Evolutionary conservation across 2,888 invertebrate species (phyloP).

Genomic region (Heliconius sara): DNA sequence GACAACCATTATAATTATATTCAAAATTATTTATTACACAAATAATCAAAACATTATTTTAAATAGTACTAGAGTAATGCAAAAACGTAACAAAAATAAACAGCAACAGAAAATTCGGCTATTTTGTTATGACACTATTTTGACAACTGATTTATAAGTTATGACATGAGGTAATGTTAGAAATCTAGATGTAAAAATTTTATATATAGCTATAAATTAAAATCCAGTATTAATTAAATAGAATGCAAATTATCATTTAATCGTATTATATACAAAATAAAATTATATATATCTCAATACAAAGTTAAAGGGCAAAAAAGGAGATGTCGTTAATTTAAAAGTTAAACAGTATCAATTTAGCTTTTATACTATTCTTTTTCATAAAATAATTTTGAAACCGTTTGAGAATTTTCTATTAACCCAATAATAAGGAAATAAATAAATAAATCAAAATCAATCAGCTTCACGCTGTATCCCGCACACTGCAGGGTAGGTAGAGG

Average conservation of each 20-base stretch:
- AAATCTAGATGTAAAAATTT: background rate
- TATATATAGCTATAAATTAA: no score
- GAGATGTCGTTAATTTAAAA: background rate
- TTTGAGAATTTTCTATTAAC: background rate
- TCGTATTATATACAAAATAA: no score
- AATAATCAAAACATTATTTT: constrained; percentile 10
- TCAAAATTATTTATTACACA: background rate
- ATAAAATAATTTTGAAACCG: background rate
- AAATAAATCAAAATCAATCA: no score
- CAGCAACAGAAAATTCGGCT: constrained; percentile 7
- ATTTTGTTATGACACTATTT: constrained; percentile 22
- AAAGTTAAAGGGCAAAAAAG: no score
- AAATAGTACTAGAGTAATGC: background rate
- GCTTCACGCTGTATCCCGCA: no score
- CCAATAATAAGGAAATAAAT: no score
- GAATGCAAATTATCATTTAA: no score
- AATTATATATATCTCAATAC: no score
- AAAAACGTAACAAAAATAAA: constrained; percentile 13
- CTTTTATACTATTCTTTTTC: background rate
- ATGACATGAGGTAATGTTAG: background rate
- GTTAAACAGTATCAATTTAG: background rate
- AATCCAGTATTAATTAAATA: no score
- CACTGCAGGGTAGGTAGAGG: no score
- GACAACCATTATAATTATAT: constrained; percentile 66
- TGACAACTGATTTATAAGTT: constrained; percentile 10